These are phyloP conservation scores for Drosophila oshimai DNA, from an alignment of 1,140 invertebrate genomes.

Conservation along the genomic window DNA sequence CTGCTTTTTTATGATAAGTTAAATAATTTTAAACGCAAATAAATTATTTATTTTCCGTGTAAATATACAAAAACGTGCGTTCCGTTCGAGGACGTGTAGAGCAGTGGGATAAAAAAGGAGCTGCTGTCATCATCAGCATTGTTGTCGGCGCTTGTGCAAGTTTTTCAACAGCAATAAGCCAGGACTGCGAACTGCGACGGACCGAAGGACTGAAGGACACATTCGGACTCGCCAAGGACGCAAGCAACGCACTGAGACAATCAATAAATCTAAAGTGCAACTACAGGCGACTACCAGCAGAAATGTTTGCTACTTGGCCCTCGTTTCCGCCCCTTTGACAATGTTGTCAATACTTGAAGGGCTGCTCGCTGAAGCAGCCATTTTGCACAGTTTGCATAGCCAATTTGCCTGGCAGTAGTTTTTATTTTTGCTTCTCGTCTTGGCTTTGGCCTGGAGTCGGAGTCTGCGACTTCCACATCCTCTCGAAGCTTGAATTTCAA, in stretches of 20 bases:
- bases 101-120: background rate
- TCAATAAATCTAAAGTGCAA: slow-evolving; percentile 78
- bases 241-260: slow-evolving; percentile 57
- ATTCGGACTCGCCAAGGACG: slow-evolving; percentile 51
- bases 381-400: slow-evolving; percentile 73
- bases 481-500: slow-evolving; percentile 55
- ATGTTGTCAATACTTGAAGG: slow-evolving; percentile 55
- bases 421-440: slow-evolving; percentile 34
- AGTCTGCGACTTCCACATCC: slow-evolving; percentile 13
- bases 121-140: slow-evolving; percentile 71
- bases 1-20: too few species aligned
- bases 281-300: slow-evolving; percentile 38
- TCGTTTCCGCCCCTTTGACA: slow-evolving; percentile 35
- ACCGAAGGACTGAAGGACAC: slow-evolving; percentile 34
- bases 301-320: slow-evolving; percentile 12
- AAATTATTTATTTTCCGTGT: background rate
- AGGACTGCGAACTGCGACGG: too few species aligned
- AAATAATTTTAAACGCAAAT: background rate
- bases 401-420: slow-evolving; percentile 62
- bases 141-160: slow-evolving; percentile 40
- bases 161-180: slow-evolving; percentile 59
- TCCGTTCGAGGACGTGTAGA: slow-evolving; percentile 21
- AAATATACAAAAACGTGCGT: slow-evolving; percentile 39
- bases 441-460: slow-evolving; percentile 44
- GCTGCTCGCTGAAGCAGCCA: slow-evolving; percentile 60